These are phyloP conservation scores for Odontocolon sp. DNA, from an alignment of 2,888 invertebrate genomes.

Conservation along the genomic window DNA sequence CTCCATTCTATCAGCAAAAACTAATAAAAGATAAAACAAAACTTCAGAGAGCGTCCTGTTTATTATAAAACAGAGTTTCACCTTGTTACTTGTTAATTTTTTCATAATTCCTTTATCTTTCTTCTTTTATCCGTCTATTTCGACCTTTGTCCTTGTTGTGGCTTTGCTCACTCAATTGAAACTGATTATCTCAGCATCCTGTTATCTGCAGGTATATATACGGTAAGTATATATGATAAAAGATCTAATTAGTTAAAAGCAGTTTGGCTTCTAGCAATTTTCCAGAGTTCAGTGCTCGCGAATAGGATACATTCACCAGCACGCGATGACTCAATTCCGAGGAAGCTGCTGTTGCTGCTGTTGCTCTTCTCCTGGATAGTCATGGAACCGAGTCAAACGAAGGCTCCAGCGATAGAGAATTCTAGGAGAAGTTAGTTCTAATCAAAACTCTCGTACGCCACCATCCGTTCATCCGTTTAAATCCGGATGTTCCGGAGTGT, in stretches of 20 bases:
- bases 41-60: no score
- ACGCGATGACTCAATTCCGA: slow-evolving; percentile 54
- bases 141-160: no score
- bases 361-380: slow-evolving; percentile 1
- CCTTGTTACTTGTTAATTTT: no score
- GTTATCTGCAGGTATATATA: slow-evolving; percentile 2
- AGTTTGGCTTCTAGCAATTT: slow-evolving; percentile 53
- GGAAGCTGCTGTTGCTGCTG: not conserved
- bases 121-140: not conserved
- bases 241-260: slow-evolving; percentile 62
- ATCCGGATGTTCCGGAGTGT: not conserved
- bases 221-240: slow-evolving; percentile 14
- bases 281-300: slow-evolving; percentile 39
- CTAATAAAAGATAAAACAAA: not conserved
- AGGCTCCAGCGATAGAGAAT: not conserved
- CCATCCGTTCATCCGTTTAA: slow-evolving; percentile 26
- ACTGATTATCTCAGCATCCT: not conserved
- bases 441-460: slow-evolving; percentile 20
- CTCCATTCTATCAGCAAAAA: no score
- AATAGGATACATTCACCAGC: slow-evolving; percentile 50
- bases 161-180: not conserved
- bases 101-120: no score
- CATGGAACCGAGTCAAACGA: slow-evolving; percentile 28
- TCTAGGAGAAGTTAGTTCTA: slow-evolving; percentile 14
- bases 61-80: no score